These are phyloP conservation scores for Selene dorsalis DNA, from an alignment of 2,797 vertebrate genomes.

Conservation along the genomic window DNA sequence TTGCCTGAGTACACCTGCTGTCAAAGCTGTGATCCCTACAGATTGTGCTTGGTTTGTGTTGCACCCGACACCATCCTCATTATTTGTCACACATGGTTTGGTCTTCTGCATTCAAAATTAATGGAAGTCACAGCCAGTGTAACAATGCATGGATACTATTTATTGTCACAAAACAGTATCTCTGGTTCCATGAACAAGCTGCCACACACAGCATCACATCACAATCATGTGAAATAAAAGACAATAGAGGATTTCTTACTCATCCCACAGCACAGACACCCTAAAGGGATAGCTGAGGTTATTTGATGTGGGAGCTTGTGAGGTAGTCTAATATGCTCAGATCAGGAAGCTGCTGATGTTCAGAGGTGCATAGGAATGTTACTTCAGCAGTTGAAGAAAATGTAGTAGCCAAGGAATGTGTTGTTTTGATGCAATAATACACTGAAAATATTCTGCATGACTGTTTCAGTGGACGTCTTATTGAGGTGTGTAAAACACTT, in stretches of 20 bases:
- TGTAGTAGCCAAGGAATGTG: too few species aligned
- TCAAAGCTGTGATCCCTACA: too few species aligned
- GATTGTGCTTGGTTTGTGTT: too few species aligned
- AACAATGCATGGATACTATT: conserved; percentile 38
- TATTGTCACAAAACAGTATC: conserved; percentile 45
- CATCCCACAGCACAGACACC: not conserved
- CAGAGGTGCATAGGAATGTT: too few species aligned
- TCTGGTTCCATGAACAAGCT: conserved; percentile 22
- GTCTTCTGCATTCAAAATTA: not conserved
- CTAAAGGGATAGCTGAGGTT: too few species aligned
- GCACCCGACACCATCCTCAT: not conserved
- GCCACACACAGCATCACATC: conserved; percentile 26
- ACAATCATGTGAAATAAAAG: conserved; percentile 11
- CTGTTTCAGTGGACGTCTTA: too few species aligned
- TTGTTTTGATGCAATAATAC: too few species aligned
- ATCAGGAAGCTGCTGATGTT: too few species aligned
- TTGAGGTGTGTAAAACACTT: too few species aligned
- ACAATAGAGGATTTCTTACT: conserved; percentile 9
- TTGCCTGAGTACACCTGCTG: not conserved
- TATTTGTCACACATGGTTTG: not conserved
- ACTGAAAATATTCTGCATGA: too few species aligned
- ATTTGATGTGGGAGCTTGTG: too few species aligned
- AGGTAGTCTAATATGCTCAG: not conserved
- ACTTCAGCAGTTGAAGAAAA: too few species aligned
- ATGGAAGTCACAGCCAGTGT: conserved; percentile 3